phyloP scores from a whole-genome alignment of 1,140 invertebrate genomes.

The Diachasma alloeum region DNA sequence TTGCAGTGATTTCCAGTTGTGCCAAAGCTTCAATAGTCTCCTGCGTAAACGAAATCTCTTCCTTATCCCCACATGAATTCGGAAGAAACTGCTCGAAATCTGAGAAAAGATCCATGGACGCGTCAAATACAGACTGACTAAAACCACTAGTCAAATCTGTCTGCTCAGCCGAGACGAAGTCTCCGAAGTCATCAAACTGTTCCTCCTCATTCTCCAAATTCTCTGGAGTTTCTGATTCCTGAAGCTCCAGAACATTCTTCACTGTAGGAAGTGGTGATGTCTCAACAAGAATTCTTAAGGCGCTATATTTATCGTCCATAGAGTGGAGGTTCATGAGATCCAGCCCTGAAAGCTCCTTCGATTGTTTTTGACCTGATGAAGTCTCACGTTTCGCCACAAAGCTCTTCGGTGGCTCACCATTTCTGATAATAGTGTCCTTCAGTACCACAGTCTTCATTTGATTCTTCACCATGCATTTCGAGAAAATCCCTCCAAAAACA shows the following conservation, averaged over 20 bases:
- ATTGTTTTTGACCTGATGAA: neutral
- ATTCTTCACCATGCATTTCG: slow-evolving; percentile 59
- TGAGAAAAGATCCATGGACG: slow-evolving; percentile 54
- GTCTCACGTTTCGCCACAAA: slow-evolving; percentile 23
- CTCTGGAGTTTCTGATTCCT: neutral
- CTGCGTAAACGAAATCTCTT: slow-evolving; percentile 40
- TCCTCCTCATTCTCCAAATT: neutral
- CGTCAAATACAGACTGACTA: slow-evolving; percentile 34
- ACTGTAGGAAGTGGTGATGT: slow-evolving; percentile 35
- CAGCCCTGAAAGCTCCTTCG: slow-evolving; percentile 33
- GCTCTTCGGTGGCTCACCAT: slow-evolving; percentile 44
- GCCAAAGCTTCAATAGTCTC: slow-evolving; percentile 58
- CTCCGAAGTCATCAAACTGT: slow-evolving; percentile 68
- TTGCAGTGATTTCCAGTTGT: slow-evolving; percentile 50
- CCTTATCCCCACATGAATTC: slow-evolving; percentile 19
- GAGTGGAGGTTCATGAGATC: slow-evolving; percentile 61
- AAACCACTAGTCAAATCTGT: slow-evolving; percentile 26
- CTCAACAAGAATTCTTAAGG: slow-evolving; percentile 59
- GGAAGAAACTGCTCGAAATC: slow-evolving; percentile 53
- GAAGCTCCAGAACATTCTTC: neutral
- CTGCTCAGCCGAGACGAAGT: slow-evolving; percentile 66
- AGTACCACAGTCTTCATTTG: slow-evolving; percentile 61
- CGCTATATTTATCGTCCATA: slow-evolving; percentile 64
- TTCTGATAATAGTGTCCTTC: slow-evolving; percentile 62
- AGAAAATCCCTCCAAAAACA: slow-evolving; percentile 54